These are phyloP conservation scores for Megalurothrips usitatus DNA, from an alignment of 2,888 invertebrate species.

Conservation along the genomic window DNA sequence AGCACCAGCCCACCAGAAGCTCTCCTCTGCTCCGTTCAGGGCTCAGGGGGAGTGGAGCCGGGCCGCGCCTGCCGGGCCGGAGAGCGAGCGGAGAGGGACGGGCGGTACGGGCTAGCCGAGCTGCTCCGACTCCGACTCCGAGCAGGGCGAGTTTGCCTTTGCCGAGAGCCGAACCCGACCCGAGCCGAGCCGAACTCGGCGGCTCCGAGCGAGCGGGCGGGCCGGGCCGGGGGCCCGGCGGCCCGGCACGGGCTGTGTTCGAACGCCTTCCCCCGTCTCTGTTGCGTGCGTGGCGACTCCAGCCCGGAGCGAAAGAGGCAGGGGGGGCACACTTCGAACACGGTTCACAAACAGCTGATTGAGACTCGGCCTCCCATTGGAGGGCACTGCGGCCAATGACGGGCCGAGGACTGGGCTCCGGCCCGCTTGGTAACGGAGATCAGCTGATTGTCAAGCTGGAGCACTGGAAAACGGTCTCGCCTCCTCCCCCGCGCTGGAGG, in stretches of 20 bases:
- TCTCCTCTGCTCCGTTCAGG: conserved; percentile 17
- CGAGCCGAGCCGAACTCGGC: conserved; percentile 1
- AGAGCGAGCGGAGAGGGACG: conserved; percentile 22
- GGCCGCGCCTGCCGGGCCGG: neutral
- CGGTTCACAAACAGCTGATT: conserved; percentile 33
- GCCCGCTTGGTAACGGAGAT: conserved; percentile 35
- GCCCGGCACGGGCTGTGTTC: neutral
- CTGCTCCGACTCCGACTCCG: neutral
- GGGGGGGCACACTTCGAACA: too few relatives aligned
- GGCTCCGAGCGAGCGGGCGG: neutral
- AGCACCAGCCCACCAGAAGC: neutral
- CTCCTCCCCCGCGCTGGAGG: too few relatives aligned
- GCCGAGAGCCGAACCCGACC: conserved; percentile 9
- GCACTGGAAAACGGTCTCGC: neutral
- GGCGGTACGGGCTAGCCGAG: conserved; percentile 17
- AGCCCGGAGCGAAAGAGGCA: too few relatives aligned
- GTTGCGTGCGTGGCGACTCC: too few relatives aligned
- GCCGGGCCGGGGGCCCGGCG: neutral
- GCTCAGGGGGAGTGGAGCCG: neutral
- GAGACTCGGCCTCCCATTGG: conserved; percentile 33
- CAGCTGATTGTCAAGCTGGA: conserved; percentile 10
- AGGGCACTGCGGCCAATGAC: conserved; percentile 29
- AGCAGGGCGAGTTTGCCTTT: conserved; percentile 12
- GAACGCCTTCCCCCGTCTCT: neutral
- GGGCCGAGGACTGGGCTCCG: neutral